Conservation (phyloP, 2,888 invertebrate species). For the Cheilosia soror region DNA sequence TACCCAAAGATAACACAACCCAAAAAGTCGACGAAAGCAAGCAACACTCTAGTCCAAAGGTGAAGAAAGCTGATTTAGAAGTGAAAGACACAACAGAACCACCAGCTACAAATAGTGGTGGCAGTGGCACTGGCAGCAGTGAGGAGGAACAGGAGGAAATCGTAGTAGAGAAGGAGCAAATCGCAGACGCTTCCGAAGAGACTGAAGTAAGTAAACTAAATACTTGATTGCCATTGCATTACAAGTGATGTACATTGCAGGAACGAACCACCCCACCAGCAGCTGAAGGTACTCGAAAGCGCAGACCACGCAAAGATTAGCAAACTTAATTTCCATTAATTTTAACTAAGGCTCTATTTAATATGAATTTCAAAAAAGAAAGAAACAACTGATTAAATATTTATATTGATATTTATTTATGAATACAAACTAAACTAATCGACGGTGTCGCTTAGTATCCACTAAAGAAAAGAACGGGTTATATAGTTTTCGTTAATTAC, state of each 20-base stretch:
- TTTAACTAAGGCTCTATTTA: conserved; percentile 69
- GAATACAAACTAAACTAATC: conserved; percentile 48
- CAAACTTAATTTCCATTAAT: conserved; percentile 64
- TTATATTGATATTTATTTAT: conserved; percentile 63
- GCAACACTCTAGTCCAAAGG: conserved; percentile 80
- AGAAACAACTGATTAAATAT: conserved; percentile 60
- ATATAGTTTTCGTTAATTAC: conserved; percentile 69
- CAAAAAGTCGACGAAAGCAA: conserved; percentile 73
- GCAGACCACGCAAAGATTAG: conserved; percentile 82
- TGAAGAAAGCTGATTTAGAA: conserved; percentile 84
- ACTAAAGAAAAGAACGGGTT: conserved; percentile 44
- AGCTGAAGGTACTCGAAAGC: conserved; percentile 79
- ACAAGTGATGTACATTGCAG: conserved; percentile 17
- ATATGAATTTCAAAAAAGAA: conserved; percentile 61
- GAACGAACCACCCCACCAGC: conserved; percentile 63
- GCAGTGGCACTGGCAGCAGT: conserved; percentile 73
- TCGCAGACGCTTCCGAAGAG: conserved; percentile 75
- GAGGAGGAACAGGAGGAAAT: conserved; percentile 76
- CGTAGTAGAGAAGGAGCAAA: conserved; percentile 76
- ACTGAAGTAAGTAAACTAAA: conserved; percentile 78
- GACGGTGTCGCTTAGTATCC: conserved; percentile 62
- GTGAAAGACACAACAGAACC: conserved; percentile 76
- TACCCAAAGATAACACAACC: conserved; percentile 71
- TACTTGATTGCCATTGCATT: background rate
- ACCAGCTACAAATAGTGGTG: conserved; percentile 72